phyloP scores from a whole-genome alignment of 2,113 vertebrate genomes.

The Dryoscopus gambensis region DNA sequence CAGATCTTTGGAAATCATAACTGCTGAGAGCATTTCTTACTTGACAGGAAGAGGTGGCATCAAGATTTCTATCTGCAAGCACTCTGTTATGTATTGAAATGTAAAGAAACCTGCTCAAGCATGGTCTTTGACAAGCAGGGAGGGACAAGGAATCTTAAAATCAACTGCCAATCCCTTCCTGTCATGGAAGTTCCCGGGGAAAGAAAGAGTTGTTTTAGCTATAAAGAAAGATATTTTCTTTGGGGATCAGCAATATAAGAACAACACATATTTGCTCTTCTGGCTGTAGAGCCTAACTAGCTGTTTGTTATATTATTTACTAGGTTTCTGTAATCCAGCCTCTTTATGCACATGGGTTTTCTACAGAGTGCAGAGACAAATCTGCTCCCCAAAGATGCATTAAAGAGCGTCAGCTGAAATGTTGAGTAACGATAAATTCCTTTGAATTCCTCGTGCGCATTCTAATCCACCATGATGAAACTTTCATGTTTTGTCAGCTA shows the following conservation, averaged over 20 bases:
- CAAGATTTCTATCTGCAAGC: neutral
- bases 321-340: slow-evolving; percentile 50
- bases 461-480: slow-evolving; percentile 73
- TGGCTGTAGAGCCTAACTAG: slow-evolving; percentile 17
- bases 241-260: neutral
- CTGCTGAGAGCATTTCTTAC: neutral
- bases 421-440: slow-evolving; percentile 74
- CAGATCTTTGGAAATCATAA: neutral
- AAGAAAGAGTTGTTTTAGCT: neutral
- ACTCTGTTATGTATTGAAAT: neutral
- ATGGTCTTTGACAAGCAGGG: neutral
- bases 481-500: slow-evolving; percentile 78
- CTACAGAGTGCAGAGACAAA: slow-evolving; percentile 65
- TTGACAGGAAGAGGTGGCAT: neutral
- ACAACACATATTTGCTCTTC: neutral
- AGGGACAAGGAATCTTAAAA: slow-evolving; percentile 24
- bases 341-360: slow-evolving; percentile 53
- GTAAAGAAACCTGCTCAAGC: slow-evolving; percentile 8
- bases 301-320: slow-evolving; percentile 72
- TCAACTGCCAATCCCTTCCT: neutral
- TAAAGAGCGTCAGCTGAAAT: slow-evolving; percentile 67
- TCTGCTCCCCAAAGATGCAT: slow-evolving; percentile 65
- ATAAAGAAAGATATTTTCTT: neutral
- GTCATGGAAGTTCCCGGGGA: neutral
- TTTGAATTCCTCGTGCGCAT: slow-evolving; percentile 56